These are phyloP conservation scores for Forpus xanthops DNA, from an alignment of 2,797 vertebrate species.

Conservation along the genomic window DNA sequence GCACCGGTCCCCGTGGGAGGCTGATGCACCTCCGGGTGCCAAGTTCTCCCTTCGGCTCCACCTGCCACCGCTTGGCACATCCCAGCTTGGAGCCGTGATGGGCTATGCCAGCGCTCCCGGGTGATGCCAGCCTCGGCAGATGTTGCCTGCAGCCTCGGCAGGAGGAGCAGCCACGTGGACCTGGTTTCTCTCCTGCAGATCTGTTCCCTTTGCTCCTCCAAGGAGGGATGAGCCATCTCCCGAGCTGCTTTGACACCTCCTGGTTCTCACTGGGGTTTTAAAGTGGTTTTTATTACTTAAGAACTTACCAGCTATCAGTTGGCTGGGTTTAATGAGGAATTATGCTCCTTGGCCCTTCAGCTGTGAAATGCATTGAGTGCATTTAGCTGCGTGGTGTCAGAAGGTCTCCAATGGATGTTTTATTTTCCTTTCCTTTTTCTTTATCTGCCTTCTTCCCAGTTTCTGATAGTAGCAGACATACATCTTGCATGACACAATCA, in stretches of 20 bases:
- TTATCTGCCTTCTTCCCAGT: neutral
- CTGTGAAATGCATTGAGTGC: neutral
- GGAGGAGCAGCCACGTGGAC: neutral
- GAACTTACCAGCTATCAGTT: neutral
- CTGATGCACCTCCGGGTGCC: neutral
- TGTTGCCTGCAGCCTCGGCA: constrained; percentile 8
- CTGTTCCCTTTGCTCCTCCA: neutral
- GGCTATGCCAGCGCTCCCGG: neutral
- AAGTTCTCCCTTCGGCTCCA: constrained; percentile 10
- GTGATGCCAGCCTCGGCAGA: constrained; percentile 33
- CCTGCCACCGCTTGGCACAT: constrained; percentile 22
- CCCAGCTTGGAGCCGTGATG: neutral
- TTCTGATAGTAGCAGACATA: neutral
- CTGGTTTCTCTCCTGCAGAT: neutral
- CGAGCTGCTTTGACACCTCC: neutral
- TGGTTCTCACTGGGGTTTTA: neutral
- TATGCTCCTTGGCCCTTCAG: neutral
- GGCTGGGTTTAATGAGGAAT: neutral
- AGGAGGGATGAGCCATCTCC: neutral
- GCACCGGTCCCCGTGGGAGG: neutral
- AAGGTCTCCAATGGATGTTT: neutral
- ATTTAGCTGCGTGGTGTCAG: neutral
- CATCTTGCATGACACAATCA: fast-evolving
- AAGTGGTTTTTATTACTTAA: neutral
- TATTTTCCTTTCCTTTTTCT: neutral